Percentiles rank a stretch among this genome's conserved stretches.
Conservation (phyloP, 1,140 invertebrate genomes). For the Drosophila albomicans region DNA sequence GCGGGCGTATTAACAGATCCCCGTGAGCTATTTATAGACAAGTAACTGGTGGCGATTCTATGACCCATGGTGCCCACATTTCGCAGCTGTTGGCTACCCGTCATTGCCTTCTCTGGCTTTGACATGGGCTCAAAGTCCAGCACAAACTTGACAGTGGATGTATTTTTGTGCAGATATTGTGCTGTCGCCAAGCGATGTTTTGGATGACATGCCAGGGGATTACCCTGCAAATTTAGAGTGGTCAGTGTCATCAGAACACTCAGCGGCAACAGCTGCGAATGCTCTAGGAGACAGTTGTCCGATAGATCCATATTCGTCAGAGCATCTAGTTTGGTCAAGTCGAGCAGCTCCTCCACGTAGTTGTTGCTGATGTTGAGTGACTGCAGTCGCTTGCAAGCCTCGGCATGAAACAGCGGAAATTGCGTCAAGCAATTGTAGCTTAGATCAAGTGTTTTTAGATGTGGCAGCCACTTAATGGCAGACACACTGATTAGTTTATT, state of each 20-base stretch:
- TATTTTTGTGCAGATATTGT: slow-evolving; percentile 87
- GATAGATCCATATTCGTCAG: slow-evolving; percentile 87
- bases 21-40: slow-evolving; percentile 63
- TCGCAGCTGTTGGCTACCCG: slow-evolving; percentile 78
- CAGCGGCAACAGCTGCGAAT: slow-evolving; percentile 86
- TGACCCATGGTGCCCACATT: slow-evolving; percentile 49
- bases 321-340: slow-evolving; percentile 86
- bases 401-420: slow-evolving; percentile 86
- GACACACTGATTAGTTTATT: slow-evolving; percentile 86
- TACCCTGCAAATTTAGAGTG: slow-evolving; percentile 87
- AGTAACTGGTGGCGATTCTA: slow-evolving; percentile 41
- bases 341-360: slow-evolving; percentile 85
- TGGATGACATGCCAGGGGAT: slow-evolving; percentile 87
- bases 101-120: slow-evolving; percentile 86
- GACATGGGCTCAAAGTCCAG: slow-evolving; percentile 86
- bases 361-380: slow-evolving; percentile 87
- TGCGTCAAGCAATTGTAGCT: slow-evolving; percentile 88
- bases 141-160: slow-evolving; percentile 86
- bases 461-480: slow-evolving; percentile 86
- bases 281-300: slow-evolving; percentile 88
- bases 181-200: slow-evolving; percentile 86
- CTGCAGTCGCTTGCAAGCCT: slow-evolving; percentile 85
- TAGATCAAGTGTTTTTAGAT: slow-evolving; percentile 88
- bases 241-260: slow-evolving; percentile 86
- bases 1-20: slow-evolving; percentile 66